Percentiles rank a stretch among this genome's conserved stretches.
phyloP scores from a whole-genome alignment of 92 coral and sea anemone species.

The Galaxea fascicularis region DNA sequence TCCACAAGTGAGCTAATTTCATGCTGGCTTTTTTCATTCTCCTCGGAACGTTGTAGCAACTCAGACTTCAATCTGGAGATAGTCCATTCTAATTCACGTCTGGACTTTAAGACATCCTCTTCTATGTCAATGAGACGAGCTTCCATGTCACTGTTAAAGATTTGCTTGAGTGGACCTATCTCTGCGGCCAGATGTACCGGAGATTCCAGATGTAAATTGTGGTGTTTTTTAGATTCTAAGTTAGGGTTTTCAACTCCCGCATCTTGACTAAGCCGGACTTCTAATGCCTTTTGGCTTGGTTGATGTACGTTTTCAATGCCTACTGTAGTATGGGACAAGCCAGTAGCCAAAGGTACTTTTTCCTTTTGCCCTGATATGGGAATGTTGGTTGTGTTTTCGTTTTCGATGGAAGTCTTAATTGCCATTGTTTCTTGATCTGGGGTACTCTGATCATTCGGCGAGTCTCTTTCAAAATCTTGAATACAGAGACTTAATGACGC shows the following conservation, averaged over 20 bases:
- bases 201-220: not conserved
- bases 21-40: constrained; percentile 23
- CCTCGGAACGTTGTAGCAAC: constrained; percentile 27
- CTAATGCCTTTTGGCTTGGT: not conserved
- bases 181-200: not conserved
- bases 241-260: not conserved
- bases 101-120: not conserved
- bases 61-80: constrained; percentile 35
- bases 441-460: constrained; percentile 47
- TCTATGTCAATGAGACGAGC: not conserved
- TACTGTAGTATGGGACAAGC: too few species aligned
- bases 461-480: constrained; percentile 37
- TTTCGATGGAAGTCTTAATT: not conserved
- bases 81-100: constrained; percentile 43
- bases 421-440: constrained; percentile 30
- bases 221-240: not conserved
- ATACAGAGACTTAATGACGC: constrained; percentile 15
- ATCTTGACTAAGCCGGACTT: not conserved
- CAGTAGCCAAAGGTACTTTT: not conserved
- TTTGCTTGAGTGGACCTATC: not conserved
- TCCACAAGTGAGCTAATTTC: constrained; percentile 24
- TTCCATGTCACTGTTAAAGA: not conserved
- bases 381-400: not conserved
- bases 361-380: not conserved
- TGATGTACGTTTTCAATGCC: not conserved